Conservation (phyloP, 2,113 vertebrate genomes). For the Sapayoa aenigma region DNA sequence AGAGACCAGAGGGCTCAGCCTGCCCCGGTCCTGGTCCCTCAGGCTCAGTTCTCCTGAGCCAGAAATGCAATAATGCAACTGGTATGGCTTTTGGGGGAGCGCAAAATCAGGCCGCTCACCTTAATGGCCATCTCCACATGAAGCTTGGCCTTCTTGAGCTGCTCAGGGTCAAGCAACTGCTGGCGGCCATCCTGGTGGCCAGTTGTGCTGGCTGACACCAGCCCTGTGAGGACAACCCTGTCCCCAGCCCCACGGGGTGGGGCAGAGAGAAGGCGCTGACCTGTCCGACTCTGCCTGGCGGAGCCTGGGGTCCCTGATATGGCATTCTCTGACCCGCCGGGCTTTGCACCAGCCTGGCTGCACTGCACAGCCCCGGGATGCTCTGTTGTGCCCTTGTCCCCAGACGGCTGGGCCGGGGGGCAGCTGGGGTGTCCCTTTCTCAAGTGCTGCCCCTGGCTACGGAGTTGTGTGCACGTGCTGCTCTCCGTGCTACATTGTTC, state of each 20-base stretch:
- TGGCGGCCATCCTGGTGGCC: background rate
- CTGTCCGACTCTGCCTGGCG: background rate
- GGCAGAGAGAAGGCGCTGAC: background rate
- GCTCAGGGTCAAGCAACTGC: conserved; percentile 54
- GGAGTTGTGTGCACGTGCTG: background rate
- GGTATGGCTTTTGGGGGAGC: accelerated
- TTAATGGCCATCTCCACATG: conserved; percentile 85
- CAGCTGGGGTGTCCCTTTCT: background rate
- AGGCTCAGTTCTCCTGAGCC: background rate
- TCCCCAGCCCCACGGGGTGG: background rate
- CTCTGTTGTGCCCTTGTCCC: background rate
- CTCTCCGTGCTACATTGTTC: background rate
- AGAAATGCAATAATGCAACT: background rate
- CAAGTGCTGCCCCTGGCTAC: too few relatives aligned
- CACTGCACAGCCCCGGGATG: background rate
- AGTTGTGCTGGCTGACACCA: background rate
- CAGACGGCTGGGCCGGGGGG: accelerated
- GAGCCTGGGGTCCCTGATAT: accelerated
- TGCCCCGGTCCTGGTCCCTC: background rate
- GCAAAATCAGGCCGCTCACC: conserved; percentile 60
- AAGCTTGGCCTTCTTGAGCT: conserved; percentile 76
- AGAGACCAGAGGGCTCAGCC: background rate
- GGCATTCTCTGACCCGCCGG: accelerated
- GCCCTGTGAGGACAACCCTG: background rate
- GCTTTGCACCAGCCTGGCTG: background rate